A percentile compares a stretch with the other conserved stretches of the same genome.
These are phyloP conservation scores for Thalpophila matura DNA, from an alignment of 2,888 invertebrate species.

Conservation along the genomic window DNA sequence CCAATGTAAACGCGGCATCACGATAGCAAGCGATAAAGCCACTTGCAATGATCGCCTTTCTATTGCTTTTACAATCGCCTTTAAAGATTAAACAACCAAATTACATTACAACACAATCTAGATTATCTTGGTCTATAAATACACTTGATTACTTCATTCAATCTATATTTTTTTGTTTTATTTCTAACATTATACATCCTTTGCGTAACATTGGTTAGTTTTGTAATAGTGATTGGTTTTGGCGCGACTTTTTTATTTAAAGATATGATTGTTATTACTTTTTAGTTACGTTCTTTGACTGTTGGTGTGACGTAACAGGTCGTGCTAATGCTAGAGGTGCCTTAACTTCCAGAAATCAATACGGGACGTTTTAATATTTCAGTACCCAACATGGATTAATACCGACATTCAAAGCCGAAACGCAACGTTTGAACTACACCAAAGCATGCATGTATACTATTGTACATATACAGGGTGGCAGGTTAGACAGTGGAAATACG, in stretches of 20 bases:
- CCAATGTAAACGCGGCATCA: constrained; percentile 28
- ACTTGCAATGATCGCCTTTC: constrained; percentile 45
- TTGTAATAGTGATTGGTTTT: constrained; percentile 28
- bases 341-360: too few relatives aligned
- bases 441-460: too few relatives aligned
- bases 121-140: constrained; percentile 33
- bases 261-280: constrained; percentile 30
- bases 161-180: constrained; percentile 17
- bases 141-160: constrained; percentile 9
- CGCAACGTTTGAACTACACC: too few relatives aligned
- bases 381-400: too few relatives aligned
- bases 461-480: too few relatives aligned
- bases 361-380: too few relatives aligned
- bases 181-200: background rate
- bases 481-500: too few relatives aligned
- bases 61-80: constrained; percentile 36
- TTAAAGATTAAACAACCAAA: constrained; percentile 19
- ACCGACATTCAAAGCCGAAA: too few relatives aligned
- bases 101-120: constrained; percentile 34
- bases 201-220: constrained; percentile 26
- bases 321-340: constrained; percentile 15
- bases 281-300: constrained; percentile 40
- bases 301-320: constrained; percentile 27
- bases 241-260: constrained; percentile 17
- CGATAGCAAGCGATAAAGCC: constrained; percentile 29